Evolutionary conservation across 1,140 invertebrate species (phyloP), one percentile per base, ranked within the genome.

Genomic region (Brachionus angularis): DNA sequence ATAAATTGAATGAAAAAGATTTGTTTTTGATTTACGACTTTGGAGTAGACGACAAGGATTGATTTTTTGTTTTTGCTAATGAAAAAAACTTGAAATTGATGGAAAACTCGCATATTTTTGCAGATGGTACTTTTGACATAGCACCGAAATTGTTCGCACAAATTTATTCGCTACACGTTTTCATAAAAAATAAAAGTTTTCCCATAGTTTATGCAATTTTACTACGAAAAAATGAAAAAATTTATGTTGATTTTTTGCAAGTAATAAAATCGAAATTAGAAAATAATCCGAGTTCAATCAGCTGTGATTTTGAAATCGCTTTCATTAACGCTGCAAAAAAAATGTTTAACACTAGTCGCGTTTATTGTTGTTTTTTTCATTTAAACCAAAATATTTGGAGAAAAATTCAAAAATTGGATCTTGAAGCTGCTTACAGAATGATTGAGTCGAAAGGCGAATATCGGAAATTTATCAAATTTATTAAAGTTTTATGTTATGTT

Each of bases 291-390:
- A 23, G 12, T 27, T 47, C 25, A 27, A 42, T 67, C 23, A 47
- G n/a, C 21, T 44, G 21, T 33, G 61, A 67, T 49, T 67, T 31
- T 34, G 61, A 67, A 67, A 47, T 29, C 14, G 42, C 2, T 16
- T 39, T 25, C 5, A 46, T 46, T 8, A 67, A 31, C 18, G 61
- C 23, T 47, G 39, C 23, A 18, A 31, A 27, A 46, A n/a, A 12
- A 18, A 23, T 67, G 1, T 67, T 47, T 67, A 16, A 25, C 14
- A 5, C 4, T 31, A 12, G 1, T 23, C n/a, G 25, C 23, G 29
- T 67, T 21, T 49, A 47, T 21, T 42, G 44, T 33, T 49, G 62
- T 23, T 67, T 49, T 47, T 67, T 67, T 36, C 44, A 67, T 47
- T 33, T 67, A 18, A 67, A 67, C 16, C 62, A 67, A 31, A 44